Percentiles rank a stretch among this genome's conserved stretches.
Evolutionary conservation across 2,888 invertebrate genomes (phyloP).

Genomic region (Zaprionus lineosus): DNA sequence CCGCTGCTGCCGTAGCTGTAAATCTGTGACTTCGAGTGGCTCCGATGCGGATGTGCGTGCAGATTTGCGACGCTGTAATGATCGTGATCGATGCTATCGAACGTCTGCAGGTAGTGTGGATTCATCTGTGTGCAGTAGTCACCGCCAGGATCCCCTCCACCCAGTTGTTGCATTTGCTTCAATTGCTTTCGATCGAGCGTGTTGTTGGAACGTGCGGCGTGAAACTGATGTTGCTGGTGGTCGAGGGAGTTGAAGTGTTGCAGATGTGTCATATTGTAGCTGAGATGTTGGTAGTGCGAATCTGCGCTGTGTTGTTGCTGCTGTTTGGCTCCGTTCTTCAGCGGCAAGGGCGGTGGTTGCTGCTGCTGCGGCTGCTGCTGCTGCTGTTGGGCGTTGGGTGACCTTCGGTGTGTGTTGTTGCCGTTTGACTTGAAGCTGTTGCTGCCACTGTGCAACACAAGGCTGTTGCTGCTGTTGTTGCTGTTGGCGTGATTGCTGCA

Average conservation of each 20-base stretch:
- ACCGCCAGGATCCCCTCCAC: conserved; percentile 23
- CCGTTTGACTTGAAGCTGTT: conserved; percentile 69
- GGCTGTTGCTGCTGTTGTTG: conserved; percentile 64
- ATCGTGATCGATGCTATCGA: conserved; percentile 80
- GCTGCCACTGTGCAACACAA: conserved; percentile 62
- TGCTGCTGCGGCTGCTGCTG: conserved; percentile 54
- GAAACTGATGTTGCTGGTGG: conserved; percentile 53
- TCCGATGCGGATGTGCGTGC: conserved; percentile 69
- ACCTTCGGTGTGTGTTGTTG: conserved; percentile 61
- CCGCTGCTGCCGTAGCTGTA: conserved; percentile 78
- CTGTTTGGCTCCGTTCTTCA: conserved; percentile 71
- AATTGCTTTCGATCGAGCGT: conserved; percentile 70
- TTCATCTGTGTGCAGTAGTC: conserved; percentile 80
- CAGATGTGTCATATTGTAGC: conserved; percentile 57
- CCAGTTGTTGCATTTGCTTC: conserved; percentile 20
- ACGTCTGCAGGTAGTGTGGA: conserved; percentile 80
- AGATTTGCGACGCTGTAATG: conserved; percentile 79
- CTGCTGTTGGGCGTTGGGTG: conserved; percentile 52
- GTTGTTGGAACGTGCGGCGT: conserved; percentile 55
- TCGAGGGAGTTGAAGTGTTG: conserved; percentile 78
- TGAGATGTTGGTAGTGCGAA: conserved; percentile 67
- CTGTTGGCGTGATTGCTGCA: conserved; percentile 51
- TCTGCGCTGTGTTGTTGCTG: conserved; percentile 47
- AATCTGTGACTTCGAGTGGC: conserved; percentile 81
- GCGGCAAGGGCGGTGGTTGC: conserved; percentile 72